Conservation (phyloP, 2,888 invertebrate genomes). For the Stenodema calcarata region DNA sequence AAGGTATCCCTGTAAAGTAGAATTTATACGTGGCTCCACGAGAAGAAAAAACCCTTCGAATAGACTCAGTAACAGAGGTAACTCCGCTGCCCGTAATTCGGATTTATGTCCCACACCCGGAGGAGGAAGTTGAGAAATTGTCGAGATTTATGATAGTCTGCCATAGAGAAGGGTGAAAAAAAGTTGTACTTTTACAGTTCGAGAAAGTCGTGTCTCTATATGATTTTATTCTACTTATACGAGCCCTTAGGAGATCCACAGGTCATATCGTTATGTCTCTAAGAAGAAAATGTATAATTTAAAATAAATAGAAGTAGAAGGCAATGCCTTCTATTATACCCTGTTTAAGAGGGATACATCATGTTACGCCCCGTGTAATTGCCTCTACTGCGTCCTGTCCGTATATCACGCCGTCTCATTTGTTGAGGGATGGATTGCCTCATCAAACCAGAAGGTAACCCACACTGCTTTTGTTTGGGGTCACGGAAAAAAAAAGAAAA, state of each 20-base stretch:
- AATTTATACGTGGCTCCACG: not conserved
- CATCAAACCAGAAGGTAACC: not conserved
- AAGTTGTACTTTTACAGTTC: not conserved
- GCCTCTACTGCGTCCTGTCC: not conserved
- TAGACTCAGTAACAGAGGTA: not conserved
- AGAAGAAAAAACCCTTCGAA: not conserved
- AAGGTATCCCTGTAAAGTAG: slow-evolving; percentile 3
- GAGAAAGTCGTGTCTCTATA: not conserved
- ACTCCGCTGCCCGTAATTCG: slow-evolving; percentile 17
- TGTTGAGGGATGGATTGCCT: slow-evolving; percentile 17
- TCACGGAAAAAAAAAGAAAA: not conserved
- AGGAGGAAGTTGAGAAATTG: slow-evolving; percentile 32
- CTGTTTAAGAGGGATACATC: not conserved
- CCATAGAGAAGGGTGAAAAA: not conserved
- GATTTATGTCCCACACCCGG: slow-evolving; percentile 21
- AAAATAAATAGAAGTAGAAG: not conserved
- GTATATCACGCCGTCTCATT: slow-evolving; percentile 33
- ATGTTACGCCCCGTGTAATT: slow-evolving; percentile 10
- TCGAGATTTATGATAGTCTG: slow-evolving; percentile 29
- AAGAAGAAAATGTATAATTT: not conserved
- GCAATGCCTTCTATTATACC: not conserved
- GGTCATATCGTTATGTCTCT: not conserved
- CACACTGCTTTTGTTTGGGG: not conserved
- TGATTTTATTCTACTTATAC: not conserved
- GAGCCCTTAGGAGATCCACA: not conserved